Evolutionary conservation across 1,140 invertebrate genomes (phyloP).

Genomic region (Eriocheir sinensis): DNA sequence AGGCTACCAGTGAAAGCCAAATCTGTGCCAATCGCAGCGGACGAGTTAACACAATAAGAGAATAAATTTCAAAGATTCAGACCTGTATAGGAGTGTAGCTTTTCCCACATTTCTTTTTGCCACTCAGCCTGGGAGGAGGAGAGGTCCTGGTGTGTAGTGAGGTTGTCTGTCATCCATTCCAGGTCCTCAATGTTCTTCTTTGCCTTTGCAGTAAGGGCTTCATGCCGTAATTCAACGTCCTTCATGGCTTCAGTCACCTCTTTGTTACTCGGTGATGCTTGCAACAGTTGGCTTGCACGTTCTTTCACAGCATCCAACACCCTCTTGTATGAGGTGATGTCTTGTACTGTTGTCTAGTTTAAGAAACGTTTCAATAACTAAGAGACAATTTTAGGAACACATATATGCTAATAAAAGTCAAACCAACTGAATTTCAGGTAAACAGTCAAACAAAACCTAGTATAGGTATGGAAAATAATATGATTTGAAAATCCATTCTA

Average conservation of each 20-base stretch:
- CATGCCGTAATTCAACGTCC: constrained; percentile 85
- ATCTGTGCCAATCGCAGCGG: no score
- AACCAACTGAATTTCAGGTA: not conserved
- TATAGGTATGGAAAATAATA: no score
- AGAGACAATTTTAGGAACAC: not conserved
- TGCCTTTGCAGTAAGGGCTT: constrained; percentile 80
- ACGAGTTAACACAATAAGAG: no score
- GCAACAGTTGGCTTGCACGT: constrained; percentile 89
- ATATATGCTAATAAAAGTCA: no score
- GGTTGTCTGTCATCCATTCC: constrained; percentile 89
- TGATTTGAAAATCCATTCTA: no score
- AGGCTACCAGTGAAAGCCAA: no score
- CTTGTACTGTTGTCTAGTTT: constrained; percentile 86
- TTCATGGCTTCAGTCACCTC: constrained; percentile 89
- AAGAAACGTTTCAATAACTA: not conserved
- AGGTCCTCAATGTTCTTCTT: constrained; percentile 83
- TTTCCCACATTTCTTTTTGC: constrained; percentile 93
- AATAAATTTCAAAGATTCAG: not conserved
- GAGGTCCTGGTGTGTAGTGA: constrained; percentile 92
- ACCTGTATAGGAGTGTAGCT: constrained; percentile 87
- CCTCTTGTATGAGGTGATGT: constrained; percentile 94
- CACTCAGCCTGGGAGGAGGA: constrained; percentile 92
- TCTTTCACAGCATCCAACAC: constrained; percentile 94
- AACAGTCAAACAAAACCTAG: not conserved
- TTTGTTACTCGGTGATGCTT: constrained; percentile 83